phyloP scores from a whole-genome alignment of 2,113 vertebrate species.

The Malaclemys terrapin region DNA sequence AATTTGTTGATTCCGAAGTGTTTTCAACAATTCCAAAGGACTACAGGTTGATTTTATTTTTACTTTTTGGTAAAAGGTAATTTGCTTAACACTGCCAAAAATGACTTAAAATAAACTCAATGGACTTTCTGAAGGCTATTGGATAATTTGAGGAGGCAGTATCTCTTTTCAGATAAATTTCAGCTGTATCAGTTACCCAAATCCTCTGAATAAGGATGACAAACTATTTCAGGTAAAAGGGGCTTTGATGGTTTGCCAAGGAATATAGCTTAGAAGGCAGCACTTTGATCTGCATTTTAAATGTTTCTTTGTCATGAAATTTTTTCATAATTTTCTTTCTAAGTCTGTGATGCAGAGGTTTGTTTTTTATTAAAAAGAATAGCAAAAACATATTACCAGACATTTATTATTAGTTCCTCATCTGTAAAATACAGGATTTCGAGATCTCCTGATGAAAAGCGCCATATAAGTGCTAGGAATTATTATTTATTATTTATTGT shows the following conservation, averaged over 20 bases:
- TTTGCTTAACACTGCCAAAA: not conserved
- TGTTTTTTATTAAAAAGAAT: conserved; percentile 50
- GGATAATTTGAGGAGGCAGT: rapidly evolving
- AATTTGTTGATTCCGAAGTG: rapidly evolving
- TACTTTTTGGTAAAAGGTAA: not conserved
- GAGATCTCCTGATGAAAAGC: not conserved
- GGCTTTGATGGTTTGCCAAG: conserved; percentile 62
- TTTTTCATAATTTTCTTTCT: conserved; percentile 12
- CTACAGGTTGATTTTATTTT: not conserved
- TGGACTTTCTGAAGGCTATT: not conserved
- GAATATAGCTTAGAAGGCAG: conserved; percentile 28
- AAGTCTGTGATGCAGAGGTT: conserved; percentile 36
- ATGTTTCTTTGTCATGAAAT: conserved; percentile 68
- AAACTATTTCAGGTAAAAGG: conserved; percentile 34
- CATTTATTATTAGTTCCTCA: not conserved
- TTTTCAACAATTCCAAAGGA: not conserved
- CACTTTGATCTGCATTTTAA: conserved; percentile 68
- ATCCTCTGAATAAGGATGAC: too few species aligned
- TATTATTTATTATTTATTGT: not conserved
- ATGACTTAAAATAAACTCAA: not conserved
- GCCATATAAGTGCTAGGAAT: not conserved
- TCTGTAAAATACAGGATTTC: not conserved
- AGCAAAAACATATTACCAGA: conserved; percentile 38
- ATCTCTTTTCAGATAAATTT: conserved; percentile 20
- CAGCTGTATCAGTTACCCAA: not conserved